Base-by-base conservation (phyloP, 2,797 vertebrate species). In the Melanotaenia pygmaea region DNA sequence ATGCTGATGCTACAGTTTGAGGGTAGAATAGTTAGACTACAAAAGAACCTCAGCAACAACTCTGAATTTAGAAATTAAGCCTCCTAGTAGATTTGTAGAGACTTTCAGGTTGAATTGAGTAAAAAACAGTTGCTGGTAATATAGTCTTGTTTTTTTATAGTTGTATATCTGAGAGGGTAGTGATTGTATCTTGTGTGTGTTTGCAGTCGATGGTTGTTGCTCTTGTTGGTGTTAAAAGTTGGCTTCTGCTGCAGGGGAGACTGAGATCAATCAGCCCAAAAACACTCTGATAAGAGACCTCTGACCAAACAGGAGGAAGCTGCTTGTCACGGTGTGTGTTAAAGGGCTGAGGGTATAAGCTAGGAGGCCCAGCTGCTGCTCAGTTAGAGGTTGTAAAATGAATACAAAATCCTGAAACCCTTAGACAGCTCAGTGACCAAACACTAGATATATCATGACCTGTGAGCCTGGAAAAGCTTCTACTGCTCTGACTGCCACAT, bases 391-490 rank as follows among this genome's bases (percentile, higher is more conserved):
- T 74, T 72, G 70, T 70, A 30, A 84, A 84, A 76, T 74, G 59
- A 70, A 78, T 60, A 67, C 56, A 67, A 60, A 40, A 72, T 64
- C 82, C 63, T 64, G 62, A 45, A 76, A 75, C 30, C 62, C 47
- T 86, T 45, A 71, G 73, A 83, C 75, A 85, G 71, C 64, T 32
- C 35, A 37, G 47, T 78, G 76, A 75, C 67, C 73, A 80, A 70
- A 88, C 50, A 77, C 30, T 38, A 60, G 66, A 76, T 83, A 79
- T 76, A 80, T 80, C 53, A 45, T 70, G 73, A 83, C 70, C 67
- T 64, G 51, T 78, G 65, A 83, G 79, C 78, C 20, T 75, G 45
- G 67, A 76, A 85, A 84, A 74, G 76, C 79, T 72, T 74, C 56
- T 75, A 56, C 73, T 77, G 54, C 58, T 28, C 66, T 62, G 32